Evolutionary conservation across 1,140 invertebrate genomes (phyloP).

Genomic region (Pantala flavescens): DNA sequence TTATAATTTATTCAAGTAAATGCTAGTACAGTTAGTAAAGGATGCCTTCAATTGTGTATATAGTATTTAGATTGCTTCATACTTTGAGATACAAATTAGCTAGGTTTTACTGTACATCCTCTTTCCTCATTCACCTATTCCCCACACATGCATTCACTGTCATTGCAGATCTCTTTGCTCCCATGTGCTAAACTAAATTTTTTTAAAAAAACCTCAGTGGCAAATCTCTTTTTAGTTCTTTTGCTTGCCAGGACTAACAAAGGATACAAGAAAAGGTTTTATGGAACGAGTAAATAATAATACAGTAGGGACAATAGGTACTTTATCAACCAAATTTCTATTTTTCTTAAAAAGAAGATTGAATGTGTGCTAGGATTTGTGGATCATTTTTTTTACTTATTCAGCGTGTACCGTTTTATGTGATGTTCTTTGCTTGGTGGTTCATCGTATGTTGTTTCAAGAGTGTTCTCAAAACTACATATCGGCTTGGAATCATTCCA

Average conservation of each 20-base stretch:
- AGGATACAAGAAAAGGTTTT: background rate
- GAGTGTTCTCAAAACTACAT: conserved; percentile 17
- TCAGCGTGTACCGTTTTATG: conserved; percentile 14
- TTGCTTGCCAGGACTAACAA: background rate
- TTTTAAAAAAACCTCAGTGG: background rate
- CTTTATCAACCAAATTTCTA: conserved; percentile 16
- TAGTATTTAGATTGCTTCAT: background rate
- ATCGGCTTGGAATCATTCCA: conserved; percentile 20
- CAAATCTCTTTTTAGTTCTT: background rate
- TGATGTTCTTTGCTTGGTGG: conserved; percentile 16
- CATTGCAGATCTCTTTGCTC: background rate
- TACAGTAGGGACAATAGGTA: conserved; percentile 14
- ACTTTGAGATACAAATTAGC: background rate
- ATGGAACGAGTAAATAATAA: conserved; percentile 10
- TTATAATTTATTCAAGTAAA: no score
- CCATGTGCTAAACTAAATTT: background rate
- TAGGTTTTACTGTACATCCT: background rate
- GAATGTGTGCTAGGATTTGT: conserved; percentile 11
- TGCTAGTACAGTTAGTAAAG: no score
- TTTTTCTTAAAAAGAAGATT: conserved; percentile 16
- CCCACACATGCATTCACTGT: conserved; percentile 7
- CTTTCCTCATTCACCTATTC: background rate
- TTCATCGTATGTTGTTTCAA: conserved; percentile 13
- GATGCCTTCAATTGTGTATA: no score
- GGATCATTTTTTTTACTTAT: conserved; percentile 15